These are phyloP conservation scores for Gymnarchus niloticus DNA, from an alignment of 2,113 vertebrate species.

Conservation along the genomic window DNA sequence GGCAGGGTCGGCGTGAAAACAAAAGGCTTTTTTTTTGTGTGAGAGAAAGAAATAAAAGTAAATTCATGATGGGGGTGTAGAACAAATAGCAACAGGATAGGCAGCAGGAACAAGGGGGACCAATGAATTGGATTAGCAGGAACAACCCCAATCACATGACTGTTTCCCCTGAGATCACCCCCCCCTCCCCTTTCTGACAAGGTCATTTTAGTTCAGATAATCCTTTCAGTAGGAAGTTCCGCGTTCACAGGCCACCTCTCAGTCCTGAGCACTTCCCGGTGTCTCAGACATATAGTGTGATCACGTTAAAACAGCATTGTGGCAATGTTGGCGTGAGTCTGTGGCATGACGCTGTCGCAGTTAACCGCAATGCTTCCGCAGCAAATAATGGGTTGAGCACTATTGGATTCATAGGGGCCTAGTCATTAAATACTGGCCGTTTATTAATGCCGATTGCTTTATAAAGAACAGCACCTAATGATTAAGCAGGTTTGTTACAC, in stretches of 20 bases:
- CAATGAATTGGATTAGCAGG: neutral
- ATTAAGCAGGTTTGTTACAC: neutral
- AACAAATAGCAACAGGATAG: neutral
- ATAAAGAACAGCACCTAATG: too few relatives aligned
- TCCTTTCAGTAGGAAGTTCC: neutral
- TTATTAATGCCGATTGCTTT: neutral
- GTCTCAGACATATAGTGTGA: neutral
- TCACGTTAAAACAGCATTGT: neutral
- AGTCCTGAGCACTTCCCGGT: neutral
- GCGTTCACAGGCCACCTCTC: neutral
- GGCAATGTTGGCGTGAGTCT: neutral
- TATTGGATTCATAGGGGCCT: neutral
- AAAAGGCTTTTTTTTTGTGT: neutral
- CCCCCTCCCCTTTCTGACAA: neutral
- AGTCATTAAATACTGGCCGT: neutral
- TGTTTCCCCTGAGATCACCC: neutral
- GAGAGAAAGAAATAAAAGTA: neutral
- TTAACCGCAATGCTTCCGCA: neutral
- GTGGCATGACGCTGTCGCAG: neutral
- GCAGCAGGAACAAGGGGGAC: neutral
- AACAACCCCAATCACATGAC: neutral
- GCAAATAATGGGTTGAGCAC: neutral
- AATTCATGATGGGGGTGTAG: neutral
- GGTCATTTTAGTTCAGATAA: constrained; percentile 15
- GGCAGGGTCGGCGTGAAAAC: neutral